Evolutionary conservation across 2,113 vertebrate species (phyloP).

Genomic region (Chaetura pelagica): DNA sequence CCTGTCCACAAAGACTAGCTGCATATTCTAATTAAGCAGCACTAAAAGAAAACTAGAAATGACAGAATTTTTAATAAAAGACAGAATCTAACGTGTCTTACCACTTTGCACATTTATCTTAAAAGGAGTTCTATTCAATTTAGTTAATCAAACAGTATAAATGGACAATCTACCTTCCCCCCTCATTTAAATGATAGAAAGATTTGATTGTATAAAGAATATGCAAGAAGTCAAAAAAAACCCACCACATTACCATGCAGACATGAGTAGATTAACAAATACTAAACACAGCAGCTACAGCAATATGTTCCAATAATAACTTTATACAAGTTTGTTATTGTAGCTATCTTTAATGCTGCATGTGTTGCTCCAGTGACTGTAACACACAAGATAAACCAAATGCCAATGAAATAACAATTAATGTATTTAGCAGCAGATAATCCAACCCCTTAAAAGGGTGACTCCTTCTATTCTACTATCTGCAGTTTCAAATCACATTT

Average conservation of each 20-base stretch:
- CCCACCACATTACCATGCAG: background rate
- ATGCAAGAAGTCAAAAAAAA: background rate
- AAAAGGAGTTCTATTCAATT: background rate
- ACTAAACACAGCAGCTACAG: background rate
- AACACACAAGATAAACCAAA: background rate
- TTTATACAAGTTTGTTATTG: background rate
- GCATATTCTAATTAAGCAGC: constrained; percentile 16
- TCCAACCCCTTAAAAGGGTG: background rate
- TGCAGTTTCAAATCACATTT: background rate
- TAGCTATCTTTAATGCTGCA: background rate
- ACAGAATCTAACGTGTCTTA: background rate
- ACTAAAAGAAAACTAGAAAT: constrained; percentile 3
- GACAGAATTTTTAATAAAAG: background rate
- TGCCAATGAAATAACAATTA: background rate
- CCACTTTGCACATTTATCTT: background rate
- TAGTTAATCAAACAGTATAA: constrained; percentile 2
- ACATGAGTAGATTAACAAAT: background rate
- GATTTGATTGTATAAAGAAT: background rate
- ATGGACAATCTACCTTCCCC: background rate
- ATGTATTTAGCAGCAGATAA: constrained; percentile 9
- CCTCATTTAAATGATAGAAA: constrained; percentile 6
- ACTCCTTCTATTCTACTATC: background rate
- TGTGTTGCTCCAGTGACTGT: background rate
- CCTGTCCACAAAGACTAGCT: background rate
- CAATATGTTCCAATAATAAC: background rate